Base-by-base conservation (phyloP, 2,888 invertebrate genomes). In the Liodrosophila aerea region DNA sequence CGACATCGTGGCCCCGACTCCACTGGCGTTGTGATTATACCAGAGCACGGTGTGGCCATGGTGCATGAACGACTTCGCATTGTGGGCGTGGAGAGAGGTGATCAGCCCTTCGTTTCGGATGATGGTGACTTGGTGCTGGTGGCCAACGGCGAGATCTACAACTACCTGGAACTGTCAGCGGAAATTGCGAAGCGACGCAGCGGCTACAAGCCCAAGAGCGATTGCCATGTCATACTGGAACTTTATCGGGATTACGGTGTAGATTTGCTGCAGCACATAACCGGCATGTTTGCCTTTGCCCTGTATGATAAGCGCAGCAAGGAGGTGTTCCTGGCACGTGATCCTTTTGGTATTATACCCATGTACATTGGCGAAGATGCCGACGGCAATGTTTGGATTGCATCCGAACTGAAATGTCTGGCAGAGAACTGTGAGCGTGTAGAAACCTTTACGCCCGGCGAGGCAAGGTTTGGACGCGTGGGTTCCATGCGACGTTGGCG, bases 261-360 rank as follows among this genome's bases (percentile, higher is more conserved):
- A 8, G 60, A 81, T 0, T 45, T 90, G 34, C 53, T 90, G n/a
- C 72, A 89, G 4, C 73, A 87, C 18, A 85, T 90, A 7, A 89
- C 86, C 1, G 90, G 90, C 30, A 90, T 90, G 90, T 90, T 81
- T 67, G 88, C 89, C 4, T 89, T 90, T 59, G 89, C 86, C 0
- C 51, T 90, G 50, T 90, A 89, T 8, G 89, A 90, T 27, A 87
- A 78, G 45, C 78, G 73, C 2, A 81, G 64, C 8, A 86, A 87
- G 58, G 77, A 85, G 13, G 61, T 90, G 27, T 47, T 90, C 0
- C 56, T 90, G 43, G 90, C 90, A 1, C 83, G 90, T 0, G 90
- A 90, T 81, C 90, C 90, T 1, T 81, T 89, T 51, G 90, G 90
- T 4, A 89, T 90, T 8, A 90, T 90, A 34, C 90, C 90, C n/a